Percentiles rank a stretch among this genome's conserved stretches.
These are phyloP conservation scores for Therioaphis trifolii DNA, from an alignment of 2,888 invertebrate species.

Conservation along the genomic window DNA sequence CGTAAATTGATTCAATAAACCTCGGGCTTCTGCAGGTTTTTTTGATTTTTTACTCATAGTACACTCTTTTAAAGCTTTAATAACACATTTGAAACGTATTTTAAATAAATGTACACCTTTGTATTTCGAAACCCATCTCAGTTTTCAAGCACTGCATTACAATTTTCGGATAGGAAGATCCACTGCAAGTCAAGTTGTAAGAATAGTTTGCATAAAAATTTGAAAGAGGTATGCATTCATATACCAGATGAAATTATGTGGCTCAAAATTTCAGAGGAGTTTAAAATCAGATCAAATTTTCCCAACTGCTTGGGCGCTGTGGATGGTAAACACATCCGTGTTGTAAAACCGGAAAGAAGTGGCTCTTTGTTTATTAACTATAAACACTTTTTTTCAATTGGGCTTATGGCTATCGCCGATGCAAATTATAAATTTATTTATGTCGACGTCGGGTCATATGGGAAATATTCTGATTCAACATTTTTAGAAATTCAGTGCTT, in stretches of 20 bases:
- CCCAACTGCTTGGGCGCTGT: too few species aligned
- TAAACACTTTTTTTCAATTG: slow-evolving; percentile 56
- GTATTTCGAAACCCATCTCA: slow-evolving; percentile 44
- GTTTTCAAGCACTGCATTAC: slow-evolving; percentile 67
- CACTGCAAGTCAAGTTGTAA: slow-evolving; percentile 44
- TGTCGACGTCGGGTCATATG: slow-evolving; percentile 46
- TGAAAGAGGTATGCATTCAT: slow-evolving; percentile 39
- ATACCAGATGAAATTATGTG: slow-evolving; percentile 29
- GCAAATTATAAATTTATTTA: slow-evolving; percentile 58
- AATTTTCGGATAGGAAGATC: slow-evolving; percentile 67
- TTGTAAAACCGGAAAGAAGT: slow-evolving; percentile 33
- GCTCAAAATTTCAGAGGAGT: slow-evolving; percentile 37
- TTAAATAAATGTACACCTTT: slow-evolving; percentile 12
- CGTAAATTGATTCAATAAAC: not conserved
- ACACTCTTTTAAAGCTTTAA: slow-evolving; percentile 18
- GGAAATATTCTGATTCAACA: slow-evolving; percentile 61
- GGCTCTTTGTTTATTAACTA: slow-evolving; percentile 63
- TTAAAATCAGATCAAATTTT: slow-evolving; percentile 42
- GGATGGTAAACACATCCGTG: slow-evolving; percentile 60
- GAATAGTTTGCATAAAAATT: slow-evolving; percentile 42
- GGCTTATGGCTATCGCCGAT: slow-evolving; percentile 58
- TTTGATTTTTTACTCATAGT: slow-evolving; percentile 16
- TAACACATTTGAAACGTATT: slow-evolving; percentile 16
- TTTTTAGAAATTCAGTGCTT: slow-evolving; percentile 62
- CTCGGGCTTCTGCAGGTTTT: not conserved